Evolutionary conservation across 2,797 vertebrate genomes (phyloP), one percentile per base, ranked within the genome.

Genomic region (Heliangelus exortis): DNA sequence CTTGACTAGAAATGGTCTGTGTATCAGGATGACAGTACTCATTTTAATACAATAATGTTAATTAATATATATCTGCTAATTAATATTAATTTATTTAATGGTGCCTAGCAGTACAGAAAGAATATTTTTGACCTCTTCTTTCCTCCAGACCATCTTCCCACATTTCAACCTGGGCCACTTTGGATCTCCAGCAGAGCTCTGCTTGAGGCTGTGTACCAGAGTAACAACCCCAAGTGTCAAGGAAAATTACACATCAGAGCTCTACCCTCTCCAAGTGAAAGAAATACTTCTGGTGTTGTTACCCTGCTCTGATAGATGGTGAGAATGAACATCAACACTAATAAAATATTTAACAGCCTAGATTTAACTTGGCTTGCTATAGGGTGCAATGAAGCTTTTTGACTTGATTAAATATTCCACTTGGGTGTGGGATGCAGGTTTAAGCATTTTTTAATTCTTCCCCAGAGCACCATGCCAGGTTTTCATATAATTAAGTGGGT

Each of bases 381-480:
- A 59, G 92, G 91, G 67, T 78, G 51, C 85, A 83, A 9, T 41
- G 85, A 80, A 94, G 91, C 92, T 83, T 95, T 59, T 59, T 84
- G 89, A 89, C 89, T 96, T 90, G 90, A 97, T 95, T 92, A 94
- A 96, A 90, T 84, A 90, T 72, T 92, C 84, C 48, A 36, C 75
- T 95, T 87, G 66, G 74, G 90, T 7, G 59, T n/a, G 63, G 71
- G 86, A 78, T 61, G 82, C 88, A 91, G 94, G 55, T 88, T 94
- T 91, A 89, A 41, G 88, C 84, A 89, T 74, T 81, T 92, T 75
- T 65, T 75, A 94, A 90, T 95, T 90, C 90, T 63, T 54, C 90
- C 91, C 93, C 84, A 90, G 94, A 96, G 95, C 89, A 55, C 63
- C 45, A 13, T 28, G 81, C 62, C 92, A 85, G 91, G 89, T 95